These are phyloP conservation scores for Halcyon chelicuti DNA, from an alignment of 2,797 vertebrate genomes.

Conservation along the genomic window DNA sequence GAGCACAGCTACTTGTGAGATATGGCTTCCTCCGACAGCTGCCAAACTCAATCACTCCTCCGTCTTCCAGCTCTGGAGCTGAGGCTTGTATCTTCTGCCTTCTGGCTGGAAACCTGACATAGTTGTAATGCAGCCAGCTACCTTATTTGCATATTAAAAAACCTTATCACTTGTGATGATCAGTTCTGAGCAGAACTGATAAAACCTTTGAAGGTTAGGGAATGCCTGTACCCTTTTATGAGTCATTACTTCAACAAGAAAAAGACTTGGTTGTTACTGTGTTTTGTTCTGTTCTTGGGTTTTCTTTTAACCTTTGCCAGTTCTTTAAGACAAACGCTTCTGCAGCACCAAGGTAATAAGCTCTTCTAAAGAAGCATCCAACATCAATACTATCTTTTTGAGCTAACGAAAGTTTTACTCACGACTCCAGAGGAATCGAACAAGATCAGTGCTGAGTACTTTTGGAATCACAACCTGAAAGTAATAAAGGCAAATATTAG, in stretches of 20 bases:
- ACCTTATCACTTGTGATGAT: background rate
- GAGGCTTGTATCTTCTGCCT: background rate
- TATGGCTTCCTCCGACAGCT: background rate
- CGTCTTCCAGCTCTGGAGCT: background rate
- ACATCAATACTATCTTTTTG: background rate
- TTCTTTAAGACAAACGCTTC: conserved; percentile 9
- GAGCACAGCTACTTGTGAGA: background rate
- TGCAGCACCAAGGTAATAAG: background rate
- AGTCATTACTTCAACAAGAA: background rate
- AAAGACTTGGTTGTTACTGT: background rate
- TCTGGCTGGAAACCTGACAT: background rate
- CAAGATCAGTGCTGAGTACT: background rate
- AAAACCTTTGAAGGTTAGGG: conserved; percentile 26
- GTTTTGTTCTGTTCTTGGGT: background rate
- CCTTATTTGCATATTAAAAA: background rate
- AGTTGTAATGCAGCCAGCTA: background rate
- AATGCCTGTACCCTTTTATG: background rate
- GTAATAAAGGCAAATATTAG: background rate
- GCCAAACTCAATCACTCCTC: background rate
- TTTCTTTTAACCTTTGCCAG: conserved; percentile 24
- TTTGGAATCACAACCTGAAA: background rate
- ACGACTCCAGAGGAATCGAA: background rate
- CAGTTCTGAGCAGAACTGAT: background rate
- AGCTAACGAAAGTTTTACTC: background rate
- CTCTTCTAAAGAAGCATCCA: background rate